Base-by-base conservation (phyloP, 2,888 invertebrate genomes). In the Cosmopolites sordidus region DNA sequence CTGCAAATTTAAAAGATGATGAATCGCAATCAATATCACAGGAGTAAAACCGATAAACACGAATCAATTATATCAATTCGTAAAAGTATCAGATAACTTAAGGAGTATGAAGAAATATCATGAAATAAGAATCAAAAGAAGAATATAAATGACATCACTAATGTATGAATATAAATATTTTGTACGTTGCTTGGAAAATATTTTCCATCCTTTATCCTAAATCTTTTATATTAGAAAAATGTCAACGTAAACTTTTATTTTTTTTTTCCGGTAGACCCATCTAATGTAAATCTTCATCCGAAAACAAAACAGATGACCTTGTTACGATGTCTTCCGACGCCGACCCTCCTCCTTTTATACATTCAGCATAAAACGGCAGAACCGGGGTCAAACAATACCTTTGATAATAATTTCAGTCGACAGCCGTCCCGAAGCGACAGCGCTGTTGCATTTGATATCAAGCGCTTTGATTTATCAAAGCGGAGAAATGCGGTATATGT, bases 351-450 rank as follows among this genome's bases (percentile, higher is more conserved):
- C 33, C 33, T 33, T 33, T 12, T 33, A 33, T 33, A 33, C 33
- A 33, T 33, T 33, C 33, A 12, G 33, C 33, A 33, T 33, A 33
- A 33, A 33, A 33, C 33, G 33, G 8, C 33, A 33, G 33, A 33
- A 9, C 33, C 33, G 33, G n/a, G 33, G 33, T 33, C 33, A 33
- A 33, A 33, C 33, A 33, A 33, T 33, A 33, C 33, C 33, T 33
- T 33, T 33, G 33, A 33, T 33, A 33, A 33, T 33, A 33, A 33
- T 33, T 33, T 33, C 33, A n/a, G 33, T 33, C 33, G 33, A 33
- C 33, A 33, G 33, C 5, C 33, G 33, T 33, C 33, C 33, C 12
- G n/a, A n/a, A 33, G 33, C 33, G 33, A 12, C 33, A 33, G 33
- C 11, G 33, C 33, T 33, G 33, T 33, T 33, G 33, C 33, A 33